Conservation (phyloP, 1,140 invertebrate genomes). For the Chymomyza costata region DNA sequence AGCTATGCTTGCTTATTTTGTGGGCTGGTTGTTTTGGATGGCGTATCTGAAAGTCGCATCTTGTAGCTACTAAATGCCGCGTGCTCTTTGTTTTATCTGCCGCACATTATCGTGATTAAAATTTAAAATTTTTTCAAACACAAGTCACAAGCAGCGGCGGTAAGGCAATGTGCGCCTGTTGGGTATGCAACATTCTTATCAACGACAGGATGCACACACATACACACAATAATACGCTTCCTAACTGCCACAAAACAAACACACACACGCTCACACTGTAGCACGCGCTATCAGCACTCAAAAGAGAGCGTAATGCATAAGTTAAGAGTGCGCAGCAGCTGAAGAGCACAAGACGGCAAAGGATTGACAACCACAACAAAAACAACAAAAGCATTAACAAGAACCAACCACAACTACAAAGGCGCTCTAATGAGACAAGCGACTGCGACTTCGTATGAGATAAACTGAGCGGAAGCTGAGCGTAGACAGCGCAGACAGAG, state of each 20-base stretch:
- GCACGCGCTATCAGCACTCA: constrained; percentile 11
- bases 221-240: not conserved
- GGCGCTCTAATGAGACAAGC: not conserved
- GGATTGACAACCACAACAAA: not conserved
- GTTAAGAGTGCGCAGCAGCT: no score
- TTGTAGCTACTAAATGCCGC: constrained; percentile 28
- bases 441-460: constrained; percentile 4
- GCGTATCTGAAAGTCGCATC: constrained; percentile 10
- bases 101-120: constrained; percentile 60
- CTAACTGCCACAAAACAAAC: not conserved
- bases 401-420: not conserved
- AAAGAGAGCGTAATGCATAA: constrained; percentile 26
- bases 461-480: constrained; percentile 4
- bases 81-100: not conserved
- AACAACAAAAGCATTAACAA: constrained; percentile 1
- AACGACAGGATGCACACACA: constrained; percentile 31
- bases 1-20: not conserved
- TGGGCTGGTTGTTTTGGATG: constrained; percentile 8
- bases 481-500: constrained; percentile 1
- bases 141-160: constrained; percentile 22
- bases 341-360: constrained; percentile 6
- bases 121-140: constrained; percentile 47
- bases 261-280: constrained; percentile 5
- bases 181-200: constrained; percentile 62
- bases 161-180: constrained; percentile 51